These are phyloP conservation scores for Sarcophaga rosellei DNA, from an alignment of 2,888 invertebrate genomes.

Conservation along the genomic window DNA sequence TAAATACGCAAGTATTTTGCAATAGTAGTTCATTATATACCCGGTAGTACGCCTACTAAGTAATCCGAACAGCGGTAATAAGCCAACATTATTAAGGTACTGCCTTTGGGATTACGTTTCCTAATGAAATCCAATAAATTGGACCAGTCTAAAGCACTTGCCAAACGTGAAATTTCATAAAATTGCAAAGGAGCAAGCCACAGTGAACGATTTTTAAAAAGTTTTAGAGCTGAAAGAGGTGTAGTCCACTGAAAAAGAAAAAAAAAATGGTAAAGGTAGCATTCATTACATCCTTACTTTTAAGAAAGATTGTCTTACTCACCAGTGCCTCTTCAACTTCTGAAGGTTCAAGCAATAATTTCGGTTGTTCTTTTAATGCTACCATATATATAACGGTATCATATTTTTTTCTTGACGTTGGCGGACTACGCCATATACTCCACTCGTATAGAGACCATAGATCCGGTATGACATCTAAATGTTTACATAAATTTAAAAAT, in stretches of 20 bases:
- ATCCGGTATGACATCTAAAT: constrained; percentile 88
- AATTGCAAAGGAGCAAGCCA: constrained; percentile 87
- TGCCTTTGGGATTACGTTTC: constrained; percentile 83
- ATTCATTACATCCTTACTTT: neutral
- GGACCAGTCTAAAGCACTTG: constrained; percentile 83
- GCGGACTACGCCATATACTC: constrained; percentile 92
- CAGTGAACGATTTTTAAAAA: constrained; percentile 70
- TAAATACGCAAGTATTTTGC: neutral
- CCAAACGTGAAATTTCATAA: constrained; percentile 87
- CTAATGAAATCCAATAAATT: constrained; percentile 84
- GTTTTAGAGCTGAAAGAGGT: constrained; percentile 81
- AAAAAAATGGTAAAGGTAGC: neutral
- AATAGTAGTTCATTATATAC: constrained; percentile 76
- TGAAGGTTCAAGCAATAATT: constrained; percentile 73
- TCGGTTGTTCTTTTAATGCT: constrained; percentile 67
- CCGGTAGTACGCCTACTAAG: constrained; percentile 83
- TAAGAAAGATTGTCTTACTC: neutral
- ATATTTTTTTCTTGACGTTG: constrained; percentile 79
- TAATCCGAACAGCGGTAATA: constrained; percentile 84
- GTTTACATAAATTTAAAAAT: constrained; percentile 86
- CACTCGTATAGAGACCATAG: constrained; percentile 91
- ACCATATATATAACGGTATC: constrained; percentile 75
- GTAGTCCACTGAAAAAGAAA: constrained; percentile 85
- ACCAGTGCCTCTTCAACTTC: constrained; percentile 72
- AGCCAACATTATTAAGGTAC: constrained; percentile 83